These are phyloP conservation scores for Exephanes ischioxanthus DNA, from an alignment of 2,888 invertebrate genomes.

Conservation along the genomic window DNA sequence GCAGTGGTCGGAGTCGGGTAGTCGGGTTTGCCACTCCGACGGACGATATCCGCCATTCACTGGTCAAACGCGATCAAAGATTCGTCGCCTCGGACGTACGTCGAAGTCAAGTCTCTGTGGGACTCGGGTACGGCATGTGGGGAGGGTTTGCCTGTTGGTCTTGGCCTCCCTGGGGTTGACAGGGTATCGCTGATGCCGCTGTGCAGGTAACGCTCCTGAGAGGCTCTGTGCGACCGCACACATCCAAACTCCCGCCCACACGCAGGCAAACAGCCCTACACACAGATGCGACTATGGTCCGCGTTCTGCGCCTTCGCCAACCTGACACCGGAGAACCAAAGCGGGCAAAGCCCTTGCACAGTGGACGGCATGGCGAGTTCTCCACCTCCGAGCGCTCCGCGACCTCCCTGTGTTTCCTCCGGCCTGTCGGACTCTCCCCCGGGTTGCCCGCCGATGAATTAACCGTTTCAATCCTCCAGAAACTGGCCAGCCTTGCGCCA, in stretches of 20 bases:
- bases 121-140: slow-evolving; percentile 28
- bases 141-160: slow-evolving; percentile 61
- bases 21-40: not conserved
- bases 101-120: slow-evolving; percentile 68
- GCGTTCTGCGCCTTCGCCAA: slow-evolving; percentile 38
- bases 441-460: slow-evolving; percentile 56
- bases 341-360: slow-evolving; percentile 44
- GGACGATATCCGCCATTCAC: slow-evolving; percentile 53
- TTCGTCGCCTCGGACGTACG: slow-evolving; percentile 56
- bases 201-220: slow-evolving; percentile 35
- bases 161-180: slow-evolving; percentile 70
- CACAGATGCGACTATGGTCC: slow-evolving; percentile 26
- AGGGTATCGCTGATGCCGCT: slow-evolving; percentile 67
- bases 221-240: slow-evolving; percentile 1
- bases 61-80: slow-evolving; percentile 71
- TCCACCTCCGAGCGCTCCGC: slow-evolving; percentile 24
- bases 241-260: no score
- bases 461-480: slow-evolving; percentile 53
- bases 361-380: slow-evolving; percentile 22
- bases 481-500: not conserved
- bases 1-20: not conserved
- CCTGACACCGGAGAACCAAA: slow-evolving; percentile 43
- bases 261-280: no score
- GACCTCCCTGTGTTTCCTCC: slow-evolving; percentile 46
- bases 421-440: slow-evolving; percentile 45